These are phyloP conservation scores for Octodonta nipae DNA, from an alignment of 2,888 invertebrate genomes.

Conservation along the genomic window DNA sequence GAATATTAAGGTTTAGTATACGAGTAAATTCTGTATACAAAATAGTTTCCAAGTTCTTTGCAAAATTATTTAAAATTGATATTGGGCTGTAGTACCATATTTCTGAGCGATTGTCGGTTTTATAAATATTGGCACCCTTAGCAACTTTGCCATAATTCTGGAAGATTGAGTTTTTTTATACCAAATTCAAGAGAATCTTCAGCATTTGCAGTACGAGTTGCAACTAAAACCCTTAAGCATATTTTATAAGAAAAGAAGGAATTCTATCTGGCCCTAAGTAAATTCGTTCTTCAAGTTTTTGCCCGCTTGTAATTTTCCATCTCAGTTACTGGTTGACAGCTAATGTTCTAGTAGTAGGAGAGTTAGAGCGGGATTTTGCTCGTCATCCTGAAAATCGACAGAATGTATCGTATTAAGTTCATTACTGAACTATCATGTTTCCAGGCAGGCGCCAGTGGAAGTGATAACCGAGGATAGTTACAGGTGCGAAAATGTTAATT, in stretches of 20 bases:
- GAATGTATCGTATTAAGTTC: too few relatives aligned
- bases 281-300: constrained; percentile 5
- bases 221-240: constrained; percentile 5
- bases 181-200: constrained; percentile 3
- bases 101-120: constrained; percentile 1
- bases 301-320: constrained; percentile 4
- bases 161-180: constrained; percentile 4
- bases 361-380: too few relatives aligned
- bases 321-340: too few relatives aligned
- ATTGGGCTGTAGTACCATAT: constrained; percentile 4
- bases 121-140: constrained; percentile 3
- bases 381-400: too few relatives aligned
- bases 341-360: too few relatives aligned
- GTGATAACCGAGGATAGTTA: too few relatives aligned
- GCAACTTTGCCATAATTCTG: constrained; percentile 3
- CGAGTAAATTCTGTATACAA: constrained; percentile 4
- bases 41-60: constrained; percentile 4
- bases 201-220: background rate
- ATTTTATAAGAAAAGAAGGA: too few relatives aligned
- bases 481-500: too few relatives aligned
- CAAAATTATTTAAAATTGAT: too few relatives aligned
- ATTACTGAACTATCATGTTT: too few relatives aligned
- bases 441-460: too few relatives aligned
- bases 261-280: constrained; percentile 4
- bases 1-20: background rate